These are phyloP conservation scores for Neoniphon sammara DNA, from an alignment of 2,797 vertebrate species.

Conservation along the genomic window DNA sequence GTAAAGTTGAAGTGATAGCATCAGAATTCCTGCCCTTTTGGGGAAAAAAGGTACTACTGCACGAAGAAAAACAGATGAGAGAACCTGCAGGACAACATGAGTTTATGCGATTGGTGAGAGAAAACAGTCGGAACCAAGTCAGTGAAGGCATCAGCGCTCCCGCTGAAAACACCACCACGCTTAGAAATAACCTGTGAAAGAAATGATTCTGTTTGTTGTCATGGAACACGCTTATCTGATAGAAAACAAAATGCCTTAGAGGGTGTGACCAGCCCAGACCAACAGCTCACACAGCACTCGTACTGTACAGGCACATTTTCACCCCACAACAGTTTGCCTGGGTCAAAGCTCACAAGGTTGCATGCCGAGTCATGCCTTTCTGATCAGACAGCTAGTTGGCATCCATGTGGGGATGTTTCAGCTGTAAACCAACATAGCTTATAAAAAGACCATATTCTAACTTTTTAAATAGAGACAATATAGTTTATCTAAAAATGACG, in stretches of 20 bases:
- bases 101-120: slow-evolving; percentile 32
- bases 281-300: slow-evolving; percentile 20
- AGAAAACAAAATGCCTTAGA: slow-evolving; percentile 41
- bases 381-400: slow-evolving; percentile 25
- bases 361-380: slow-evolving; percentile 28
- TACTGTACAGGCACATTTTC: slow-evolving; percentile 4
- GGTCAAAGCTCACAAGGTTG: slow-evolving; percentile 10
- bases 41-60: slow-evolving; percentile 38
- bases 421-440: neutral
- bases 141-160: neutral
- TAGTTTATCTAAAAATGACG: neutral
- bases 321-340: slow-evolving; percentile 21
- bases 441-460: slow-evolving; percentile 8
- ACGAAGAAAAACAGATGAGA: slow-evolving; percentile 33
- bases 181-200: slow-evolving; percentile 40
- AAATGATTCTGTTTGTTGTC: slow-evolving; percentile 11
- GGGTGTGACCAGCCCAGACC: slow-evolving; percentile 33
- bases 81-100: neutral
- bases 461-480: slow-evolving; percentile 1
- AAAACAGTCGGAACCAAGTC: slow-evolving; percentile 14
- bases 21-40: slow-evolving; percentile 78
- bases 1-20: slow-evolving; percentile 76
- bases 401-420: neutral
- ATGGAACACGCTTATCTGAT: slow-evolving; percentile 56
- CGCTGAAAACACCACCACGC: slow-evolving; percentile 10